These are phyloP conservation scores for Cydia pomonella DNA, from an alignment of 1,140 invertebrate genomes.

Conservation along the genomic window DNA sequence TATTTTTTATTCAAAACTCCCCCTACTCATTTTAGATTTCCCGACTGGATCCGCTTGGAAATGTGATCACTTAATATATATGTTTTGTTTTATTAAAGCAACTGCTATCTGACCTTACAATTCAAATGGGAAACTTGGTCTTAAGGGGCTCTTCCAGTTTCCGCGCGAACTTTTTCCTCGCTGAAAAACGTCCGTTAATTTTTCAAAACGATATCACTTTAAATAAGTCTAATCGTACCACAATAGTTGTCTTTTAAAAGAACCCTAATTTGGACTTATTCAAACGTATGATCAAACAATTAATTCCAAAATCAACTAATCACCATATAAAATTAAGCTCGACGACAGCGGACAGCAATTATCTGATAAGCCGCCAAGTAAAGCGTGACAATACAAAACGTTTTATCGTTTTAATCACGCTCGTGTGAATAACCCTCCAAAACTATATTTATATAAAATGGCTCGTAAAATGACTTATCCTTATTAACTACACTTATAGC, in stretches of 20 bases:
- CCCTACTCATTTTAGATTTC: too few species aligned
- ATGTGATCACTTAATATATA: too few species aligned
- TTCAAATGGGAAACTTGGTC: too few species aligned
- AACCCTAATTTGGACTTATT: not conserved
- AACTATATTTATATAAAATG: not conserved
- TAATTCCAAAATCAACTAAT: slow-evolving; percentile 5
- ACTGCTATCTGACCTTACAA: too few species aligned
- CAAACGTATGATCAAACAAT: not conserved
- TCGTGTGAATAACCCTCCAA: slow-evolving; percentile 51
- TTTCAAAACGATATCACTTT: too few species aligned
- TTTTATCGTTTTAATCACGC: slow-evolving; percentile 62
- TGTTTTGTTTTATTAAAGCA: too few species aligned
- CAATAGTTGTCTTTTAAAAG: not conserved
- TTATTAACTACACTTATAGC: not conserved
- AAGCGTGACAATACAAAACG: slow-evolving; percentile 33
- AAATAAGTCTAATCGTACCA: not conserved
- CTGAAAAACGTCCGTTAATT: too few species aligned
- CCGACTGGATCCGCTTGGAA: too few species aligned
- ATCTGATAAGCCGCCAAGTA: slow-evolving; percentile 14
- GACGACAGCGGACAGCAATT: not conserved
- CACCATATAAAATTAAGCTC: slow-evolving; percentile 9
- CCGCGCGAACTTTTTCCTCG: too few species aligned
- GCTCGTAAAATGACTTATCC: not conserved
- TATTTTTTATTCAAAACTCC: too few species aligned
- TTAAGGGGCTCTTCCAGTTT: too few species aligned